Evolutionary conservation across 2,797 vertebrate species (phyloP).

Genomic region (Carduelis carduelis): DNA sequence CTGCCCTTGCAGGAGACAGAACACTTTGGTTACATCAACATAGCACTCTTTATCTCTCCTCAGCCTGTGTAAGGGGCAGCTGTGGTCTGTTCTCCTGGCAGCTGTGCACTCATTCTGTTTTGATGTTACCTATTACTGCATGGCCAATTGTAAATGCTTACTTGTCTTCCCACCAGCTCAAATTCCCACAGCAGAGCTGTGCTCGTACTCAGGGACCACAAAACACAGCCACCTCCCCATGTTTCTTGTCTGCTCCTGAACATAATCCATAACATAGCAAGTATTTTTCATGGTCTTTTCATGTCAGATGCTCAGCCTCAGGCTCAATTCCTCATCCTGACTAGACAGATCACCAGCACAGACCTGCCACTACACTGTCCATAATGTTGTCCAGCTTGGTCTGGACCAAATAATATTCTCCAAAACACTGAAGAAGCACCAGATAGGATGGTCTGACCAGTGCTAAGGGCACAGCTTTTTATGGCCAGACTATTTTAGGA

Average conservation of each 20-base stretch:
- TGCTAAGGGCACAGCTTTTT: not conserved
- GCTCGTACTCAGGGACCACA: fast-evolving
- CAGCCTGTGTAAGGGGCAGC: not conserved
- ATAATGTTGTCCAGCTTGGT: not conserved
- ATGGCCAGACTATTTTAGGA: not conserved
- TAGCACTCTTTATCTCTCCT: not conserved
- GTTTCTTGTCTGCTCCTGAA: not conserved
- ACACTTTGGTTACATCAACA: not conserved
- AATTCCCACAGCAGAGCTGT: not conserved
- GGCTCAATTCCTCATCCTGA: not conserved
- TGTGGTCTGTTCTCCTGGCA: not conserved
- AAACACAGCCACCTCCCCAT: not conserved
- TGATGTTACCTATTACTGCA: not conserved
- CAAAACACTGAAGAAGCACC: not conserved
- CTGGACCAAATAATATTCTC: not conserved
- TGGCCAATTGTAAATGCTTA: not conserved
- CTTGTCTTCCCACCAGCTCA: not conserved
- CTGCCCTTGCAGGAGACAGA: not conserved
- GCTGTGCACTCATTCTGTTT: not conserved
- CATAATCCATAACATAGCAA: not conserved
- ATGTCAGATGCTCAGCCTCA: not conserved
- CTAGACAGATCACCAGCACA: not conserved
- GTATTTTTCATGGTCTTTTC: not conserved
- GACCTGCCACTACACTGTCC: not conserved
- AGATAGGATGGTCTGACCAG: not conserved